Conservation (phyloP, 2,113 vertebrate species). For the Myrmecobius fasciatus region DNA sequence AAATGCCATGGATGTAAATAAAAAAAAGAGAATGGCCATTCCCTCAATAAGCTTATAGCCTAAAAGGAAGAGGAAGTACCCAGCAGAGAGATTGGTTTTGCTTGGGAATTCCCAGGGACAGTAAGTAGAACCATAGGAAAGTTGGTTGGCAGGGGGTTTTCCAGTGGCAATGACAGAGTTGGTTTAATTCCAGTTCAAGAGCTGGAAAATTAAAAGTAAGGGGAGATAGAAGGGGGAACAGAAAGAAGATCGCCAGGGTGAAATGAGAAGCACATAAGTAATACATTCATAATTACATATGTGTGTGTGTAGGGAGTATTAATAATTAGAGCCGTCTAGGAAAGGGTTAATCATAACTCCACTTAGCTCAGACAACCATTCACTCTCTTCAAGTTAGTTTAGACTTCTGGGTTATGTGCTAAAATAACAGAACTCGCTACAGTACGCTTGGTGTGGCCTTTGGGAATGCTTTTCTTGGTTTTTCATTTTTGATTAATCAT, state of each 20-base stretch:
- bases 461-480: neutral
- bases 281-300: no score
- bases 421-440: neutral
- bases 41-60: neutral
- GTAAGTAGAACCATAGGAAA: neutral
- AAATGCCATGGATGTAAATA: neutral
- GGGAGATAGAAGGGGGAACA: no score
- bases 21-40: neutral
- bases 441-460: neutral
- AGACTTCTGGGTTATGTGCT: neutral
- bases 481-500: neutral
- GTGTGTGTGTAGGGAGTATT: no score
- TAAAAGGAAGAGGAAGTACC: neutral
- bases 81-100: neutral
- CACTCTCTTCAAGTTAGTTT: no score
- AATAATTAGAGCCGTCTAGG: no score
- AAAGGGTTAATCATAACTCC: no score
- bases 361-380: no score
- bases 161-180: neutral
- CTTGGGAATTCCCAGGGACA: neutral
- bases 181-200: neutral
- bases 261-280: neutral
- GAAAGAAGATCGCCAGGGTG: neutral
- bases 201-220: neutral
- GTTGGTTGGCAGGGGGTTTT: neutral